Base-by-base conservation (phyloP, 1,140 invertebrate genomes). In the Neodiprion pinetum region DNA sequence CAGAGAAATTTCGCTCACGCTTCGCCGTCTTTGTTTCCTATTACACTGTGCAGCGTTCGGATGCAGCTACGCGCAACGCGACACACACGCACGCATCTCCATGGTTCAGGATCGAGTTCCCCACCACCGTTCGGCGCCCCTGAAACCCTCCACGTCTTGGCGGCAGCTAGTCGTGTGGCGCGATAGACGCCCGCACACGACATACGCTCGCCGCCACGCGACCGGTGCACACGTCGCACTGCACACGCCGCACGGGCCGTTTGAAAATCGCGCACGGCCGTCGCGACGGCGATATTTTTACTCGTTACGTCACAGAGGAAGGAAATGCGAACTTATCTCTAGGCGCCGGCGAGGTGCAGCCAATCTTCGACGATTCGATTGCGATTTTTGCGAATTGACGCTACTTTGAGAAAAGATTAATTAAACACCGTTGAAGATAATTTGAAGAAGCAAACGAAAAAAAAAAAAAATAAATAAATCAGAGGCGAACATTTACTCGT, bases 131-230 rank as follows among this genome's bases (percentile, higher is more conserved):
- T 77, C 73, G 47, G 73, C 73, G 66, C 78, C 73, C 71, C 79
- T 40, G 28, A 40, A 40, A 40, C 28, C n/a, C 48, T 49, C 50
- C 48, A 49, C 23, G 73, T 68, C 66, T 21, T 70, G 68, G 74
- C 71, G 53, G 75, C 74, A 71, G 81, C 79, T 79, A 77, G 87
- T 89, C 87, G 86, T 87, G 87, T 88, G 86, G 87, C 87, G 82
- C 78, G 77, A 79, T 83, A 80, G 83, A 84, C 80, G 82, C 84
- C 81, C 81, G 83, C 87, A 88, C 86, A 89, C 87, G 88, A 88
- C 88, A 88, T 86, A 88, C 88, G 87, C 87, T 86, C 77, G 84
- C 84, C 87, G 87, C 86, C 88, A 88, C 87, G 88, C 88, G 87
- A 88, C 87, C 85, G 79, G 81, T 86, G 81, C 83, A 85, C 85